Base-by-base conservation (phyloP, 1,140 invertebrate genomes). In the Ceratosolen fusciceps region DNA sequence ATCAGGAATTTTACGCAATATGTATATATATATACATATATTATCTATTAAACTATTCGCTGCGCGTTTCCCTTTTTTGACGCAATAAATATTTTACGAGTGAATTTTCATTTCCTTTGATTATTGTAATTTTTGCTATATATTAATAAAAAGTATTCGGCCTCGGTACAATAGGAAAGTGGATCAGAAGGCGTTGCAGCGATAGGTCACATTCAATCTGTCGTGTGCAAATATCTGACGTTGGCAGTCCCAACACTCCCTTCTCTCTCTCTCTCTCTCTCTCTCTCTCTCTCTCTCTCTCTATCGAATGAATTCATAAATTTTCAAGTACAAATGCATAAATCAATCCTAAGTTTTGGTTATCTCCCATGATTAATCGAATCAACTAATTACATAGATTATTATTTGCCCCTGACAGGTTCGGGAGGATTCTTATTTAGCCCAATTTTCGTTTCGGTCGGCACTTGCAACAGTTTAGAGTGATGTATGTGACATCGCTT, bases 281-380 rank as follows among this genome's bases (percentile, higher is more conserved):
- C n/a, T n/a, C n/a, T n/a, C n/a, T n/a, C n/a, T n/a, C n/a, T n/a
- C n/a, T n/a, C n/a, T n/a, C n/a, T n/a, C n/a, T n/a, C n/a, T n/a
- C n/a, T n/a, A n/a, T 60, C 31, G 58, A 60, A 60, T 29, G 31
- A 60, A 14, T 60, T 60, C 58, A 60, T 60, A 60, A 60, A 60
- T 60, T 29, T 60, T 24, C 58, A 60, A 60, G 58, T 60, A 60
- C 31, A 60, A 60, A 31, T 26, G 58, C 31, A 60, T 60, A 60
- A 60, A 60, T 60, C 58, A 60, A 60, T 60, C 58, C 26, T 60
- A 60, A 60, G 58, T 60, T 60, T 60, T 12, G 58, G 58, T 60
- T 60, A 60, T 60, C 58, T 60, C 9, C 19, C 26, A 60, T 60
- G 58, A 60, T 60, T 60, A 60, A 60, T 60, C 58, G 58, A 31